Conservation (phyloP, 2,113 vertebrate species). For the Oncorhynchus nerka region DNA sequence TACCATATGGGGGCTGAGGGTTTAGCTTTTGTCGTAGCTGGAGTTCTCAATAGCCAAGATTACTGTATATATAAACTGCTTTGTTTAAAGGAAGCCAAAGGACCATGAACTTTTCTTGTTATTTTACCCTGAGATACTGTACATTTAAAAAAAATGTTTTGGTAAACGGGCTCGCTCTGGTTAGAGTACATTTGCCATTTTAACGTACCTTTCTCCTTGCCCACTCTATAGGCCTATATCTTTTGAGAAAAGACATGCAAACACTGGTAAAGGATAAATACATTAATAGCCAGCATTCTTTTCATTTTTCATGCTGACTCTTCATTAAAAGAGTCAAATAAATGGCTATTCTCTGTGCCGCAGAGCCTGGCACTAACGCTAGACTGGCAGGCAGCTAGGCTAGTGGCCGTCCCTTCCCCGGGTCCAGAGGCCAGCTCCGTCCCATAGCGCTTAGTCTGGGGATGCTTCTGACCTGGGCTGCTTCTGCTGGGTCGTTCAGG, state of each 20-base stretch:
- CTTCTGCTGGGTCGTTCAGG: conserved; percentile 21
- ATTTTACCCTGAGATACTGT: too few species aligned
- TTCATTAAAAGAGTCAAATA: conserved; percentile 73
- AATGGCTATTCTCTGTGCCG: conserved; percentile 71
- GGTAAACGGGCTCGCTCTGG: background rate
- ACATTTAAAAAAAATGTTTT: too few species aligned
- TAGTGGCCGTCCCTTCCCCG: conserved; percentile 29
- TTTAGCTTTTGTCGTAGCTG: conserved; percentile 60
- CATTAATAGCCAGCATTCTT: conserved; percentile 9
- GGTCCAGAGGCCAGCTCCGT: conserved; percentile 13
- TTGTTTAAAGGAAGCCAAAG: conserved; percentile 58
- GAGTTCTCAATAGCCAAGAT: conserved; percentile 63
- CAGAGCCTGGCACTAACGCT: conserved; percentile 79
- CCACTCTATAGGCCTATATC: background rate
- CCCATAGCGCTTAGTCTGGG: conserved; percentile 18
- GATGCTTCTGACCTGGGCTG: background rate
- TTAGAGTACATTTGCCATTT: background rate
- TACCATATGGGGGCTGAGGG: conserved; percentile 60
- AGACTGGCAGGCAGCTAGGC: conserved; percentile 48
- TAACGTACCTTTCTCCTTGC: background rate
- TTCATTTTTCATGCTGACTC: conserved; percentile 52
- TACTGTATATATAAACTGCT: conserved; percentile 64
- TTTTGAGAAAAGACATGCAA: background rate
- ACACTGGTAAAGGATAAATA: background rate
- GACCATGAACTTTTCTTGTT: conserved; percentile 20